Evolutionary conservation across 1,140 invertebrate species (phyloP).

Genomic region (Drosophila tani): DNA sequence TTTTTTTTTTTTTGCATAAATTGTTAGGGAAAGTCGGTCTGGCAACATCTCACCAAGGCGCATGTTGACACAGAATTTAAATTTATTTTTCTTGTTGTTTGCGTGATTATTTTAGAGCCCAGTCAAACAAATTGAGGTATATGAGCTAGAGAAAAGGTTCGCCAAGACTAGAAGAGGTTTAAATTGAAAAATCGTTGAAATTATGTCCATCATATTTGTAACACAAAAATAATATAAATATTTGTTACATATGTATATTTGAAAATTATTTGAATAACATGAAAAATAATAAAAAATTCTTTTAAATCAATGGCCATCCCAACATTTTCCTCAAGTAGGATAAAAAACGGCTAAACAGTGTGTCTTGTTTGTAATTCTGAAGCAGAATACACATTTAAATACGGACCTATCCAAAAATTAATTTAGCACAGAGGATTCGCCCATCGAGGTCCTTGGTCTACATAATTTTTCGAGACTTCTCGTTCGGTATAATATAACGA

Average conservation of each 20-base stretch:
- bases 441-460: neutral
- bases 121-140: slow-evolving; percentile 22
- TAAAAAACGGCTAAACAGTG: too few species aligned
- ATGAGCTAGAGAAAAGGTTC: slow-evolving; percentile 15
- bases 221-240: too few species aligned
- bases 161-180: neutral
- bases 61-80: slow-evolving; percentile 79
- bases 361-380: too few species aligned
- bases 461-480: slow-evolving; percentile 25
- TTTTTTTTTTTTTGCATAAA: slow-evolving; percentile 62
- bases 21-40: slow-evolving; percentile 39
- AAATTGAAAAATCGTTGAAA: too few species aligned
- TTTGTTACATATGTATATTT: too few species aligned
- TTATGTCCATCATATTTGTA: too few species aligned
- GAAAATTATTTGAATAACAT: too few species aligned
- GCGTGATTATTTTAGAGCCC: slow-evolving; percentile 49
- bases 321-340: too few species aligned
- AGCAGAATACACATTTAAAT: too few species aligned
- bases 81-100: slow-evolving; percentile 74
- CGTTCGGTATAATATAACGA: slow-evolving; percentile 19
- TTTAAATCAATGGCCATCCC: too few species aligned
- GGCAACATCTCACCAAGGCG: slow-evolving; percentile 50
- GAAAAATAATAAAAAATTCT: too few species aligned
- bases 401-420: too few species aligned
- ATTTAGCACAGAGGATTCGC: neutral